Percentiles rank a stretch among this genome's conserved stretches.
phyloP scores from a whole-genome alignment of 2,113 vertebrate species.

The Cheirogaleus medius region DNA sequence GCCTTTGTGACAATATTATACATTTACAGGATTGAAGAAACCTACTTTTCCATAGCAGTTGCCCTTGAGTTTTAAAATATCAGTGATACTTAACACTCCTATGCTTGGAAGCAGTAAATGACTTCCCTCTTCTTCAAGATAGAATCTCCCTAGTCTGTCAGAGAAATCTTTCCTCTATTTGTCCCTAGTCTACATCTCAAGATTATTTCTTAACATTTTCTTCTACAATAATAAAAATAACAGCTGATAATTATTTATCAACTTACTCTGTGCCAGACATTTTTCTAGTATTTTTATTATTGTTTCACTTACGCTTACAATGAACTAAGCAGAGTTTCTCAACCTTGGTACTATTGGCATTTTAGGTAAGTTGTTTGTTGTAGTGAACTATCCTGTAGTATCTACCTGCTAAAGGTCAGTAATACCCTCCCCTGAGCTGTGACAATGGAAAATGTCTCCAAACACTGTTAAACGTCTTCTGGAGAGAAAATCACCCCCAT shows the following conservation, averaged over 20 bases:
- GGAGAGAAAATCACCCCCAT: background rate
- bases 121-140: background rate
- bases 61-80: background rate
- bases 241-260: background rate
- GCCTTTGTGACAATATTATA: background rate
- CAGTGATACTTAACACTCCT: too few species aligned
- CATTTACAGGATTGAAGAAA: background rate
- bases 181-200: background rate
- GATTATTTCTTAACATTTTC: background rate
- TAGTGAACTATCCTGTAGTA: background rate
- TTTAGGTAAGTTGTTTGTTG: background rate
- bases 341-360: background rate
- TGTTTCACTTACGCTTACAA: background rate
- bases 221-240: background rate
- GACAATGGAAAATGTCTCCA: background rate
- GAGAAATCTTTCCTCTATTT: background rate
- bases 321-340: background rate
- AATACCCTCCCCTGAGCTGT: rapidly evolving
- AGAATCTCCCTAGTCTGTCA: background rate
- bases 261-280: background rate
- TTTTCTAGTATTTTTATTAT: background rate
- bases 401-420: background rate
- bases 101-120: background rate
- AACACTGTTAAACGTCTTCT: background rate
- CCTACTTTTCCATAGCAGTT: background rate